Base-by-base conservation (phyloP, 64 coral and sea anemone genomes). In the Stichodactyla helianthus region DNA sequence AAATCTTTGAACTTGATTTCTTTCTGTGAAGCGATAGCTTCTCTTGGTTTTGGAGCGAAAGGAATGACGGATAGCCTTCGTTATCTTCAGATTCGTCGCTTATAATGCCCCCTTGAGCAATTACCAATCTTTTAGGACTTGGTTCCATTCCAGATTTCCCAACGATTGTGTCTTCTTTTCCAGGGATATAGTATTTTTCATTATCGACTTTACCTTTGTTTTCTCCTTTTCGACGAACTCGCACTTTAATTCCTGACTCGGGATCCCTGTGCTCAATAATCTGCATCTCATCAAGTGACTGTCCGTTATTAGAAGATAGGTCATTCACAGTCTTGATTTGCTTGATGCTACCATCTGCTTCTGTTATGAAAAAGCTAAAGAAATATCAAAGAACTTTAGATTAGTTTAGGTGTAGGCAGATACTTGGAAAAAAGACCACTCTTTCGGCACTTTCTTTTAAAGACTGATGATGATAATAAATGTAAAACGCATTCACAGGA, bases 181-280 rank as follows among this genome's bases (percentile, higher is more conserved):
- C 10, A 74, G 68, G 27, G 68, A 74, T 9, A 31, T 28, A n/a
- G 10, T 9, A 35, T 11, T 7, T 0, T 74, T 74, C 68, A 10
- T 74, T 5, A 13, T 31, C 68, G 27, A 23, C 9, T 11, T 74
- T 31, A 13, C 15, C 78, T 18, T 84, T 63, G 13, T 84, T 84
- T 55, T 52, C 85, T 17, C 77, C 77, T 22, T 35, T 87, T 59
- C 79, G 86, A 10, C 85, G 58, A 14, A 92, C 15, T 12, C 78
- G 51, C 3, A 92, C 79, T 10, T 58, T 54, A 12, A 92, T 87
- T 18, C 90, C 78, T 20, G 90, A 92, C 71, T 92, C 35, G 7
- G 90, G 85, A 74, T 92, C 90, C 51, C 86, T 87, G 65, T 92
- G 84, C 51, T 92, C 90, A 28, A 92, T 87, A 31, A 92, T 87